Evolutionary conservation across 53 echinoderm and acorn worm genomes (phyloP), one percentile per base, ranked within the genome.

Genomic region (Temnopleurus reevesii): DNA sequence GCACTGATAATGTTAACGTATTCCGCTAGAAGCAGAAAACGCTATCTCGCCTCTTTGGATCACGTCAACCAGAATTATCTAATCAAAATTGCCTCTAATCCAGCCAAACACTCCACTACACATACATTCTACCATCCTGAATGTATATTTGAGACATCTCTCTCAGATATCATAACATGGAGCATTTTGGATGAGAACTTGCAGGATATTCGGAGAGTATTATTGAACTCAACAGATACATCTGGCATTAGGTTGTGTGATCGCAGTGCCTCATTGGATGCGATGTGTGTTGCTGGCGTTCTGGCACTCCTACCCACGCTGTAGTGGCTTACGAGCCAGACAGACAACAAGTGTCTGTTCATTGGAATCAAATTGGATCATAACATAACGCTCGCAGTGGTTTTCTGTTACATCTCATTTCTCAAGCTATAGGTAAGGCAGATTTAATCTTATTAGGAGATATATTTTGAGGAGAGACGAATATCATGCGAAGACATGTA

Each of bases 361-460:
- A 51, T 83, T 49, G 83, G 83, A 83, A 83, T 55, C 83, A 83
- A 83, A 83, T 83, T 56, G 83, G 83, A 83, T 83, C 83, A 83
- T 83, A 83, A 29, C 83, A 83, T 19, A 83, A 53, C 47, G 15
- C 49, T 49, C 30, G 38, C 41, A 41, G 38, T 41, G 41, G 38
- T n/a, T 5, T 71, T 71, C 41, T 41, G n/a, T 21, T 41, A 6
- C 34, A 21, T 8, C n/a, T 41, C 41, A 8, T n/a, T 71, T 71
- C 3, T 5, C n/a, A 41, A 7, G 71, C 19, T 19, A 38, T 41
- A 71, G 71, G 71, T 71, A 71, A 71, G 71, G 38, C 41, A 38
- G 36, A n/a, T 71, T 36, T 6, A 41, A 71, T 71, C 41, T 36
- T 1, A n/a, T n/a, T n/a, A n/a, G n/a, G n/a, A n/a, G n/a, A n/a